phyloP scores from a whole-genome alignment of 2,113 vertebrate genomes.

The Onychorhynchus coronatus region DNA sequence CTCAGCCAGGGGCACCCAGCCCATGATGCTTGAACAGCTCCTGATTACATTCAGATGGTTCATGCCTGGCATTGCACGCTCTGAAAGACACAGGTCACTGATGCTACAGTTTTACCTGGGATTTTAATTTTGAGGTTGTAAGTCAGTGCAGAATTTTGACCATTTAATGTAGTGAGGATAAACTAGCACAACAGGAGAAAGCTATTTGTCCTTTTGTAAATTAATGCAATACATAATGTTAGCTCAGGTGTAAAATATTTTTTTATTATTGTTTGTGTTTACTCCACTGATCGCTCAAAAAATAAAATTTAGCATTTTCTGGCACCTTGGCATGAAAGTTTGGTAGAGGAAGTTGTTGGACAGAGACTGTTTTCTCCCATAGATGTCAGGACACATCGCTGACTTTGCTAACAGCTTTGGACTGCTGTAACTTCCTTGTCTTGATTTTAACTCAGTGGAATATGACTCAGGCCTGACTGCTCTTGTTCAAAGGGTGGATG shows the following conservation, averaged over 20 bases:
- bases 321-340: not conserved
- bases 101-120: not conserved
- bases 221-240: not conserved
- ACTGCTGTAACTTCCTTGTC: not conserved
- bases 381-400: not conserved
- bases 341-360: not conserved
- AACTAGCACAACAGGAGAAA: not conserved
- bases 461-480: not conserved
- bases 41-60: not conserved
- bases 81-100: not conserved
- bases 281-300: not conserved
- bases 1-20: not conserved
- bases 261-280: not conserved
- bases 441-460: not conserved
- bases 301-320: not conserved
- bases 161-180: not conserved
- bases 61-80: not conserved
- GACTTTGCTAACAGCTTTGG: not conserved
- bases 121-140: accelerated
- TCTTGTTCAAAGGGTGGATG: not conserved
- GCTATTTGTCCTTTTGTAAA: not conserved
- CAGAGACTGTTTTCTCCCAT: accelerated
- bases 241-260: not conserved
- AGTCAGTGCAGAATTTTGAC: not conserved
- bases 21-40: not conserved